phyloP scores from a whole-genome alignment of 2,113 vertebrate genomes.

The Monarcha castaneiventris region DNA sequence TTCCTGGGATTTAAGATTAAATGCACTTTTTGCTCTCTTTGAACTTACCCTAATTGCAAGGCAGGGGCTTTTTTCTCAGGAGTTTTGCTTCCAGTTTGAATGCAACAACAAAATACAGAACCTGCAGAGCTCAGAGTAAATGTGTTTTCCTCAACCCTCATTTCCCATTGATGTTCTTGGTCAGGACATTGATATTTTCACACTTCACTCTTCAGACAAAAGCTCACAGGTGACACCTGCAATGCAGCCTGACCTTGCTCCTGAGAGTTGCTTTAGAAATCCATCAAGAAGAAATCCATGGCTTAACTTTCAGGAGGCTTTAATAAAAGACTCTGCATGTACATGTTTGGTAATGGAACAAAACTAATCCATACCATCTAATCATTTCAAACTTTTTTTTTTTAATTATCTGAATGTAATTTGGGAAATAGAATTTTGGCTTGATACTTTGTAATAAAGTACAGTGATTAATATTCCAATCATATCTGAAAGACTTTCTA shows the following conservation, averaged over 20 bases:
- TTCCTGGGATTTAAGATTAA: background rate
- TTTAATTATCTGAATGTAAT: background rate
- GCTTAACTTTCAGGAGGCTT: background rate
- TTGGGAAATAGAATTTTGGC: background rate
- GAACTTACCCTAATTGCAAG: background rate
- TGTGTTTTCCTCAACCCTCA: background rate
- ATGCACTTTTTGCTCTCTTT: background rate
- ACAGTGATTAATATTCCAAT: slow-evolving; percentile 32
- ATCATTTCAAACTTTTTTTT: background rate
- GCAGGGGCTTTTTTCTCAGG: background rate
- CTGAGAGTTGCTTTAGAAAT: background rate
- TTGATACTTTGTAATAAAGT: background rate
- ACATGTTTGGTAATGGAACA: background rate
- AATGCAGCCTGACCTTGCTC: background rate
- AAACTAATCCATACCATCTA: background rate
- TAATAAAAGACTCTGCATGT: background rate
- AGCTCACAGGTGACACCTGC: background rate
- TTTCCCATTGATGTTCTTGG: background rate
- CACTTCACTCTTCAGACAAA: background rate
- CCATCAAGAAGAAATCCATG: background rate
- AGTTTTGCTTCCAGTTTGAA: background rate
- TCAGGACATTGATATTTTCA: background rate
- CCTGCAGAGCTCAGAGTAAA: background rate
- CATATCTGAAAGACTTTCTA: background rate
- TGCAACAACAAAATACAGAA: background rate